Conservation (phyloP, 2,797 vertebrate genomes). For the Lacerta agilis region DNA sequence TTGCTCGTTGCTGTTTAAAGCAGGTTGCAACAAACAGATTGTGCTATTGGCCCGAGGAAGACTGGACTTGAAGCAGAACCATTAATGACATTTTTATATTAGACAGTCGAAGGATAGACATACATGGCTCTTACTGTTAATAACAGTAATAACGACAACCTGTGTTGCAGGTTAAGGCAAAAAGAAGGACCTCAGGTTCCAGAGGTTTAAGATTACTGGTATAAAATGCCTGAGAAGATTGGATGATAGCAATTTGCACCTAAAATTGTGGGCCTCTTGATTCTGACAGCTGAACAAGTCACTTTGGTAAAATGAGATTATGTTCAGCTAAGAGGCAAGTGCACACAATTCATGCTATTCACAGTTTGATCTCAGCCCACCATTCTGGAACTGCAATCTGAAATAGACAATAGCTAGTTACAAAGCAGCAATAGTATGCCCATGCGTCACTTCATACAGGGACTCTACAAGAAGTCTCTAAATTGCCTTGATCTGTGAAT, state of each 20-base stretch:
- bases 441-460: background rate
- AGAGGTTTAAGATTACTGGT: background rate
- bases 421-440: background rate
- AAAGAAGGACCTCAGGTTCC: too few relatives aligned
- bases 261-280: background rate
- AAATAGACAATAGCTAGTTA: too few relatives aligned
- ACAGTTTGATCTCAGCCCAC: background rate
- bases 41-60: background rate
- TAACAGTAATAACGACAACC: too few relatives aligned
- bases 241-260: background rate
- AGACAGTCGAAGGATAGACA: background rate
- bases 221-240: background rate
- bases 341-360: background rate
- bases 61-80: background rate
- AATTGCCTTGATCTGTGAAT: accelerated
- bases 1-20: background rate
- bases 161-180: background rate
- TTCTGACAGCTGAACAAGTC: background rate
- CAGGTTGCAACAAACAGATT: background rate
- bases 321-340: background rate
- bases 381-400: background rate
- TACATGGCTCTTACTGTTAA: background rate
- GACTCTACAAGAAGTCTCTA: accelerated
- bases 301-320: background rate
- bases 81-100: background rate